Evolutionary conservation across 2,113 vertebrate species (phyloP), one percentile per base, ranked within the genome.

Genomic region (Climacteris rufus): DNA sequence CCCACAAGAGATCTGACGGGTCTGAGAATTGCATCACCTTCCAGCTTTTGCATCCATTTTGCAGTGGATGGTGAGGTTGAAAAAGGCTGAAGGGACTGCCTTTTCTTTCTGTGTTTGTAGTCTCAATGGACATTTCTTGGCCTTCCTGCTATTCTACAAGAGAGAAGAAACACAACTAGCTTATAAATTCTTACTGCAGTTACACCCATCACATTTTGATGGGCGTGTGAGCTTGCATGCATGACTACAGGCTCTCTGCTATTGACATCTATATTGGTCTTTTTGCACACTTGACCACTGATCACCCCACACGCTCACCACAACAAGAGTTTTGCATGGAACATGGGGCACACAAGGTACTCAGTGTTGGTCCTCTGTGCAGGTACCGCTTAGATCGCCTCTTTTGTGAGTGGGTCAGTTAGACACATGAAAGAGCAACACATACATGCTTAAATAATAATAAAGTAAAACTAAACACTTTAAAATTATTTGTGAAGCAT

Each of bases 341-440:
- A 8, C 31, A 16, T 12, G 0, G 2, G 40, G 40, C 5, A 9
- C 57, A 11, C 14, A 1, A 17, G 37, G 64, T 6, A 2, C 22
- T 2, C 37, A 4, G 42, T 3, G 2, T 5, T 22, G 3, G 5
- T 30, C 31, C 31, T 16, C 56, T 25, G 1, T 1, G 19, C 23
- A 10, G 24, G 16, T 7, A 7, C 6, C 1, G 0, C 70, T 64
- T 14, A 2, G 3, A 3, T 10, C 0, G 1, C 35, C 63, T 64
- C 83, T 72, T 23, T 13, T 2, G 0, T 64, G 33, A 15, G 5
- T 4, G 21, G 49, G 6, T 39, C 35, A 23, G 23, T 13, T 7
- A 24, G 47, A 37, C 10, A 60, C 10, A 8, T 5, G 17, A 54
- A 44, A 35, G 11, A 65, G 20, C 31, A 57, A 39, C 35, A 23